Base-by-base conservation (phyloP, 2,113 vertebrate genomes). In the Struthidea cinerea region DNA sequence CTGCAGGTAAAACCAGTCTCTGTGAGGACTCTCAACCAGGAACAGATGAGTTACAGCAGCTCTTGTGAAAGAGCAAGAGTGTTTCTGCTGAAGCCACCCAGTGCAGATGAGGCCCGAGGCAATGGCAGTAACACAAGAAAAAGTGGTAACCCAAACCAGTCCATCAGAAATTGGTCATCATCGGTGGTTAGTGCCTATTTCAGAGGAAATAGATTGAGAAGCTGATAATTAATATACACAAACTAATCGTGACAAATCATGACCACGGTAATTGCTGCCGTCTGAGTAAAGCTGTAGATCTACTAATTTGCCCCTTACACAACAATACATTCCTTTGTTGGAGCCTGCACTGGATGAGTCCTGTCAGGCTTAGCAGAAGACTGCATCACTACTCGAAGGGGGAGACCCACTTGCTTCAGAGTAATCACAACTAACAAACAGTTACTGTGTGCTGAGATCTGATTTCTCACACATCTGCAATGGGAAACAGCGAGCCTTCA, bases 201-300 rank as follows among this genome's bases (percentile, higher is more conserved):
- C 84, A 91, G 53, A 86, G 77, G 74, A 93, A 96, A 96, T 9
- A 96, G 93, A 65, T 77, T 76, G 76, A 96, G 63, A 92, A 97
- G 90, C 27, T 47, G 50, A 85, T 94, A 88, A 91, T 91, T 97
- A 94, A 95, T 87, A 95, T 73, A 96, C 60, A 86, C 46, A 92
- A 95, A 95, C 32, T 80, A 87, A 93, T 96, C 61, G 85, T 84
- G 85, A 93, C 84, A 85, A 97, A 96, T 85, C 87, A 84, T 88
- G 68, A 95, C 44, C 89, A 28, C 50, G 61, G 64, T 90, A 96
- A 97, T 95, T 87, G 28, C 53, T 95, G 78, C 41, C 10, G 26
- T 70, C 37, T 94, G 83, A 96, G 76, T 90, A 94, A 87, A 92
- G 56, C 53, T 77, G 57, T 24, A 68, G 57, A 69, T 37, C 47